Base-by-base conservation (phyloP, 2,888 invertebrate species). In the Lasioglossum pauxillum region DNA sequence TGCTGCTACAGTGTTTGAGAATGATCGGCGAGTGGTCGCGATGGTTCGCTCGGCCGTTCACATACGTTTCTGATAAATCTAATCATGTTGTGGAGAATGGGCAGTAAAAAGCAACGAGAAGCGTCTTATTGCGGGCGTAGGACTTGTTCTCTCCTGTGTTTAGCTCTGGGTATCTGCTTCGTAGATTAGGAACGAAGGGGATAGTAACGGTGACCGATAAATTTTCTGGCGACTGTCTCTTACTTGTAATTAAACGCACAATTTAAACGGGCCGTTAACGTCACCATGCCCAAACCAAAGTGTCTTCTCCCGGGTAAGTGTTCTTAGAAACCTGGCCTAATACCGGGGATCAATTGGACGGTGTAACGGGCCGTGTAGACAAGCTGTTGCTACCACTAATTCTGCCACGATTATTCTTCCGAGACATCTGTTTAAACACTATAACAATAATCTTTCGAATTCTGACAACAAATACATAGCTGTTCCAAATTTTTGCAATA, bases 211-310 rank as follows among this genome's bases (percentile, higher is more conserved):
- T 93, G 93, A 93, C 94, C 94, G 90, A 94, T 94, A 94, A 94
- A 94, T 94, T 94, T 92, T 86, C 85, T 88, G 90, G 92, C 89
- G 88, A 93, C 92, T 94, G 94, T 94, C 94, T 94, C 94, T 93
- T 94, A 93, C 93, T 93, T 94, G 94, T 94, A 94, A 94, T 94
- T 94, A 94, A 94, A 94, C 93, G 93, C 93, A 94, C 94, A 94
- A 94, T 93, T 94, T 94, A 94, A 94, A 92, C 93, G 91, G 92
- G 91, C 92, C 93, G 92, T 94, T 94, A 94, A 93, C 90, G 94
- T 94, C 94, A 91, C 86, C 93, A 91, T 92, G 91, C 92, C 89
- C 91, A 89, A 92, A 93, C 92, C 90, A 84, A 90, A 90, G 91
- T 87, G 81, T 89, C 85, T 90, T 84, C 82, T 85, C 81, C 41